phyloP scores from a whole-genome alignment of 35 echinoderm and acorn worm genomes.

The Amphiura filiformis region DNA sequence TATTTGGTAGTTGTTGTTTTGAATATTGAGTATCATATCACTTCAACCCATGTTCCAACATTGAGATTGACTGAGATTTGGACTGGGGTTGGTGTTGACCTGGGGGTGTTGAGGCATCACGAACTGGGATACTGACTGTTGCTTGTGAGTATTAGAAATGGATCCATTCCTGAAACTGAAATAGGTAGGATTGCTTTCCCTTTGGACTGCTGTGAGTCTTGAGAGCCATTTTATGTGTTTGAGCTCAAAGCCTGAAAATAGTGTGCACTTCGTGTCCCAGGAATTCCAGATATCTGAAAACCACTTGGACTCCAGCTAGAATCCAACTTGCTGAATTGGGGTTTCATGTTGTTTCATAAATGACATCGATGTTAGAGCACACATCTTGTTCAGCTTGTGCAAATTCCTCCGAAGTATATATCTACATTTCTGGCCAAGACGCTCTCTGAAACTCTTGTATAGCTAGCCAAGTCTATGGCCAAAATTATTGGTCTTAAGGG shows the following conservation, averaged over 20 bases:
- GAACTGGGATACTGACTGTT: background rate
- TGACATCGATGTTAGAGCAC: too few relatives aligned
- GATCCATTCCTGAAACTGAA: constrained; percentile 21
- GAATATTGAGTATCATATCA: constrained; percentile 13
- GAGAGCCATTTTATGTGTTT: constrained; percentile 11
- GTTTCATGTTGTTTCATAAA: too few relatives aligned
- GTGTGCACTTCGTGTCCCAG: constrained; percentile 22
- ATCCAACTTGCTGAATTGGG: constrained; percentile 27
- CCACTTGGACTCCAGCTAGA: constrained; percentile 26
- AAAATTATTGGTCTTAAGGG: too few relatives aligned
- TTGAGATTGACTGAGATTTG: background rate
- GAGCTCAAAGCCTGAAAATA: constrained; percentile 4
- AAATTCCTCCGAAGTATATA: background rate
- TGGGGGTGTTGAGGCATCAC: background rate
- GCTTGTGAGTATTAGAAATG: constrained; percentile 21
- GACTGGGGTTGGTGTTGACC: background rate
- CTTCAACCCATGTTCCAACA: too few relatives aligned
- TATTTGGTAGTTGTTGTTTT: constrained; percentile 31
- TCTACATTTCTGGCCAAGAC: background rate
- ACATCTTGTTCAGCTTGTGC: too few relatives aligned
- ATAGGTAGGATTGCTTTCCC: constrained; percentile 28
- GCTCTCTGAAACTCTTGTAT: too few relatives aligned
- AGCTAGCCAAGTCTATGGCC: background rate
- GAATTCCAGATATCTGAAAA: constrained; percentile 19
- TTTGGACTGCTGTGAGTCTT: constrained; percentile 20